phyloP scores from a whole-genome alignment of 1,140 invertebrate genomes.

The Daktulosphaira vitifoliae region DNA sequence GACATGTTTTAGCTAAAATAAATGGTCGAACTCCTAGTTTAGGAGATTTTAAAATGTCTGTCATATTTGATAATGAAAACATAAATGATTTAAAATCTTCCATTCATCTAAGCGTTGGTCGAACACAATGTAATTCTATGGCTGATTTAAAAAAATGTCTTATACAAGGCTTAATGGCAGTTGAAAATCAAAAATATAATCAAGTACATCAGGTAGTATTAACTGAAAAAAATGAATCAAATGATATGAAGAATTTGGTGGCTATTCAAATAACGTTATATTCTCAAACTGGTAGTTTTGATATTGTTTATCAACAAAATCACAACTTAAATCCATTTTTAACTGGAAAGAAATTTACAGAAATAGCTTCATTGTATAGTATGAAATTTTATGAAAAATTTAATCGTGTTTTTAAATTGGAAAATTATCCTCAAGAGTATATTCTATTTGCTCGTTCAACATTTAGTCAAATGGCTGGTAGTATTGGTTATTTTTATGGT shows the following conservation, averaged over 20 bases:
- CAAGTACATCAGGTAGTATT: background rate
- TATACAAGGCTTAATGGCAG: background rate
- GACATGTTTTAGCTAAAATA: background rate
- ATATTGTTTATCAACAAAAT: conserved; percentile 67
- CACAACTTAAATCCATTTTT: conserved; percentile 62
- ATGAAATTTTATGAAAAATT: conserved; percentile 58
- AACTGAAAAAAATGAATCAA: background rate
- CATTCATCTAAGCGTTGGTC: conserved; percentile 8
- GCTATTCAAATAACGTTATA: conserved; percentile 13
- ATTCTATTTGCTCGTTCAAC: conserved; percentile 76
- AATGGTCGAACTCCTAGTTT: background rate
- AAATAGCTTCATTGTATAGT: conserved; percentile 52
- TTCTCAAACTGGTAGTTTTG: conserved; percentile 51
- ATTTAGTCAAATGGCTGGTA: conserved; percentile 90
- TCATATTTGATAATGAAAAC: background rate
- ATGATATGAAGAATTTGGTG: background rate
- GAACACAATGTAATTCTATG: background rate
- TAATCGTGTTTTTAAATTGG: conserved; percentile 63
- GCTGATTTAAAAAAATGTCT: conserved; percentile 7
- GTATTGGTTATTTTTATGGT: conserved; percentile 95
- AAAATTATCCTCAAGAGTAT: conserved; percentile 61
- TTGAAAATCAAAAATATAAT: background rate
- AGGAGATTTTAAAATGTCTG: conserved; percentile 8
- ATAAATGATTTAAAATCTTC: no score
- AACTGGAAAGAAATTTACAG: conserved; percentile 54